Evolutionary conservation across 2,888 invertebrate species (phyloP).

Genomic region (Heliconius aoede): DNA sequence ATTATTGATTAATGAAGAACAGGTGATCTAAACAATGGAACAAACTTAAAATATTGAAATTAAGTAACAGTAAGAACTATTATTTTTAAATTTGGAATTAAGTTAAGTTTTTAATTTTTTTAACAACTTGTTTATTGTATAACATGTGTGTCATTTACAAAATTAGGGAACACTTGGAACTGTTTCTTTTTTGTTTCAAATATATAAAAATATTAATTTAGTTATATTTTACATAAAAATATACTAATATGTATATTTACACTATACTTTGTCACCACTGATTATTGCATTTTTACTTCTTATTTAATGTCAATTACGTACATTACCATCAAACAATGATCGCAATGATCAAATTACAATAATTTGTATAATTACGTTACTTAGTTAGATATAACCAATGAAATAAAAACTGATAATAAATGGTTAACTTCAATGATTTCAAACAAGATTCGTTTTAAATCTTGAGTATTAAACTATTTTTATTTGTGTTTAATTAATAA

Average conservation of each 20-base stretch:
- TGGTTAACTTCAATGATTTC: neutral
- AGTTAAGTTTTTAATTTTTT: too few relatives aligned
- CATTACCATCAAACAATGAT: neutral
- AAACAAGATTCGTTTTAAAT: neutral
- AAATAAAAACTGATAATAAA: neutral
- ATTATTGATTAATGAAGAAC: slow-evolving; percentile 22
- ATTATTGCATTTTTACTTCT: neutral
- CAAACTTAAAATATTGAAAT: neutral
- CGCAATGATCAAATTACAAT: neutral
- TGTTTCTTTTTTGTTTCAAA: neutral
- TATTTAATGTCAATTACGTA: neutral
- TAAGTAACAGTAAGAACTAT: neutral
- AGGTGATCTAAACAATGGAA: neutral
- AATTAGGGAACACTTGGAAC: neutral
- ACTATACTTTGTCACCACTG: neutral
- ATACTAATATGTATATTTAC: too few relatives aligned
- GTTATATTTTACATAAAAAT: neutral
- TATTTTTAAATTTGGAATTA: too few relatives aligned
- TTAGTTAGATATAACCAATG: too few relatives aligned
- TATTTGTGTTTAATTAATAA: neutral
- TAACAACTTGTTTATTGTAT: neutral
- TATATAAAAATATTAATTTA: neutral
- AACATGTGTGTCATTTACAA: neutral
- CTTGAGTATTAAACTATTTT: neutral
- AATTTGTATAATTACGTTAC: neutral